A percentile compares a stretch with the other conserved stretches of the same genome.
Evolutionary conservation across 2,113 vertebrate species (phyloP).

Genomic region (Macroglossus sobrinus): DNA sequence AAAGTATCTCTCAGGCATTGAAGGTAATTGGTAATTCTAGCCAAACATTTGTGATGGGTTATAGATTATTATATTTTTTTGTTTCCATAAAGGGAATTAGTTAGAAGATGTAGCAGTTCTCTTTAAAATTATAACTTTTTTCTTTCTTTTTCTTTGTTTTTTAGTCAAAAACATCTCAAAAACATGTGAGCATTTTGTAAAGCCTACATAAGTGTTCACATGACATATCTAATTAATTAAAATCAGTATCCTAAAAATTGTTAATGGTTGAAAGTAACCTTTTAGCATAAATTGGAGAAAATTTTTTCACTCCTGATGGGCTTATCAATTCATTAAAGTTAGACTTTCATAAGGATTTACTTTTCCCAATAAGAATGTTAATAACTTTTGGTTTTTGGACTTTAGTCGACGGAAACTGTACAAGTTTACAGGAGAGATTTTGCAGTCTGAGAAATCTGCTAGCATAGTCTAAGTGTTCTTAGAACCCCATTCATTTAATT

Average conservation of each 20-base stretch:
- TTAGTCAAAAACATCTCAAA: conserved; percentile 13
- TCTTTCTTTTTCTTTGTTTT: background rate
- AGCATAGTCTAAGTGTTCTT: background rate
- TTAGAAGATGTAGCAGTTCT: conserved; percentile 43
- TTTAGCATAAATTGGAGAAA: background rate
- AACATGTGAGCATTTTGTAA: background rate
- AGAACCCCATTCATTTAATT: background rate
- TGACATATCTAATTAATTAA: background rate
- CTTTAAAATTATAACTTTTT: conserved; percentile 27
- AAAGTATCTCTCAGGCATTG: conserved; percentile 46
- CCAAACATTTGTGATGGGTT: background rate
- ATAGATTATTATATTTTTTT: conserved; percentile 49
- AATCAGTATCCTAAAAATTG: background rate
- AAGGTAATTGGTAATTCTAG: conserved; percentile 66
- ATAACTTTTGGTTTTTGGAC: background rate
- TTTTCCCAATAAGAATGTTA: background rate
- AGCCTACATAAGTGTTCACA: background rate
- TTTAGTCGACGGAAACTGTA: background rate
- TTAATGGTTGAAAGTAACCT: background rate
- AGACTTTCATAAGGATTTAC: background rate
- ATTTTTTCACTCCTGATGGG: background rate
- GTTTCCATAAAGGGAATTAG: conserved; percentile 57
- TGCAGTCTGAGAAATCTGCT: fast-evolving
- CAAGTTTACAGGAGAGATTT: background rate
- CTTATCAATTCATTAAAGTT: background rate